Percentiles rank a stretch among this genome's conserved stretches.
Conservation (phyloP, 2,113 vertebrate genomes). For the Nesogale talazaci region DNA sequence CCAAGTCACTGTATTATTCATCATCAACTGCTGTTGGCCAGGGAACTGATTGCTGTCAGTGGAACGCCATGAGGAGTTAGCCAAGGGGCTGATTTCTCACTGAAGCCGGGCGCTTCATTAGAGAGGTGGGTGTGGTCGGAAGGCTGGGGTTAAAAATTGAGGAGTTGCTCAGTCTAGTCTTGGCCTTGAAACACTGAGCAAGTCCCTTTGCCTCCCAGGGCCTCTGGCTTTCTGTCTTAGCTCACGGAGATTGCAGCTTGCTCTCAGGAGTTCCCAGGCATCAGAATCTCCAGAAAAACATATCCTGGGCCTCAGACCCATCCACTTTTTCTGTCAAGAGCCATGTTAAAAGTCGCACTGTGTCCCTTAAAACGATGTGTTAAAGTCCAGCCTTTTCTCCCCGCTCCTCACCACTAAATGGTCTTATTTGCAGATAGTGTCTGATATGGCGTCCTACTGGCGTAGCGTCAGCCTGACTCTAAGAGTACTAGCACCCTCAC, state of each 20-base stretch:
- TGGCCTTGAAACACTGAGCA: neutral
- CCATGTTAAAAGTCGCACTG: neutral
- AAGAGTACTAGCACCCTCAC: too few relatives aligned
- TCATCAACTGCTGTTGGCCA: constrained; percentile 47
- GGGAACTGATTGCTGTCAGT: constrained; percentile 21
- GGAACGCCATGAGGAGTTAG: neutral
- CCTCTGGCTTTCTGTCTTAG: neutral
- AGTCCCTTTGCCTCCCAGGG: neutral
- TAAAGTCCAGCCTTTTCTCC: neutral
- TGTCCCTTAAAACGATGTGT: neutral
- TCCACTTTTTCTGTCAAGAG: neutral
- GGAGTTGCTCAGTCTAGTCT: neutral
- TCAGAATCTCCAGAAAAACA: neutral
- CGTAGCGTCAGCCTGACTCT: neutral
- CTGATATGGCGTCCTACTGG: neutral
- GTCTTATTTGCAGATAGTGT: neutral
- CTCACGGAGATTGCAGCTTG: neutral
- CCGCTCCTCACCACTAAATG: neutral
- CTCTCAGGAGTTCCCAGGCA: neutral
- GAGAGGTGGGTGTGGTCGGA: neutral
- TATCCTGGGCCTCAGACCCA: neutral
- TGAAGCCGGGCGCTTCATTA: neutral
- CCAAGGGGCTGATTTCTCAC: neutral
- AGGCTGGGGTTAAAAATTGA: neutral
- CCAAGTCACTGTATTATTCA: constrained; percentile 69